These are phyloP conservation scores for Phyllotis vaccarum DNA, from an alignment of 2,797 vertebrate species.

Conservation along the genomic window DNA sequence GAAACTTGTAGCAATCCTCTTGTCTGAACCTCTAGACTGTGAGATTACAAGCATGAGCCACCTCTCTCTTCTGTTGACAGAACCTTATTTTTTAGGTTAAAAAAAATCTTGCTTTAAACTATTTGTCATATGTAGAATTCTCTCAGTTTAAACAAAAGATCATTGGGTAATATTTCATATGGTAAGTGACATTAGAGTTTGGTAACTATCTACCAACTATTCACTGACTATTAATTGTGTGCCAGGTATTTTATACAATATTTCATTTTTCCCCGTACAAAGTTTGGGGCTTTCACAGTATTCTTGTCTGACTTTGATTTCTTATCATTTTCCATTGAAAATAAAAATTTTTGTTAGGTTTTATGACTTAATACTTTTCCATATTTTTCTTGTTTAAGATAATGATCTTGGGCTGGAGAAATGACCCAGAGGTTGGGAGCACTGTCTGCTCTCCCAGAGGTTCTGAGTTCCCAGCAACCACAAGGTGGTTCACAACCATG, in stretches of 20 bases:
- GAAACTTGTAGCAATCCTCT: background rate
- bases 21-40: background rate
- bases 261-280: conserved; percentile 37
- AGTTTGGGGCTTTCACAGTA: background rate
- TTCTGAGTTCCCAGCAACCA: too few species aligned
- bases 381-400: background rate
- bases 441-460: background rate
- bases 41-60: background rate
- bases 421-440: background rate
- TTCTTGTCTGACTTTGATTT: background rate
- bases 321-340: background rate
- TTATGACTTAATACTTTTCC: background rate
- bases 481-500: too few species aligned
- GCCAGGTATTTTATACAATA: background rate
- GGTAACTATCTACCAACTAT: too few species aligned
- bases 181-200: conserved; percentile 59
- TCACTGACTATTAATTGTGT: background rate
- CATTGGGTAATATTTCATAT: conserved; percentile 45
- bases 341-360: background rate
- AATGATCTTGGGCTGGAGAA: background rate
- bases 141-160: conserved; percentile 20
- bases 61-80: background rate
- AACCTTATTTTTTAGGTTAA: background rate
- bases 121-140: background rate
- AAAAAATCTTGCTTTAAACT: conserved; percentile 61